A percentile compares a stretch with the other conserved stretches of the same genome.
phyloP scores from a whole-genome alignment of 2,797 vertebrate genomes.

The Silurus aristotelis region DNA sequence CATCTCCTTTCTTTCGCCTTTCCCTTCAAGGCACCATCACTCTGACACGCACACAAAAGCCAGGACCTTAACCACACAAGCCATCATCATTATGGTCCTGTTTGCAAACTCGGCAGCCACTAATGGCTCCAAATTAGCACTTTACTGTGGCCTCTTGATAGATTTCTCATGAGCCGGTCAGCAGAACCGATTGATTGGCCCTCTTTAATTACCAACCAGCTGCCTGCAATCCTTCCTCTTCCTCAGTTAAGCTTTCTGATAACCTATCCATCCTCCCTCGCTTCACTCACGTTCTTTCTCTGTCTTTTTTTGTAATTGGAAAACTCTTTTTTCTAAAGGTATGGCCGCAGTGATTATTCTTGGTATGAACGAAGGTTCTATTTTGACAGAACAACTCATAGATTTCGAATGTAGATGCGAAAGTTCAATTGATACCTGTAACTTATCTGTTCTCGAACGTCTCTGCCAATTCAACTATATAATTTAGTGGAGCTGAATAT shows the following conservation, averaged over 20 bases:
- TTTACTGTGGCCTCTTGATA: slow-evolving; percentile 76
- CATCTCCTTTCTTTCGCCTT: slow-evolving; percentile 29
- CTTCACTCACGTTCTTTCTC: slow-evolving; percentile 26
- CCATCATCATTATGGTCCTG: slow-evolving; percentile 80
- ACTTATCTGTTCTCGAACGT: slow-evolving; percentile 2
- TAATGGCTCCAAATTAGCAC: slow-evolving; percentile 84
- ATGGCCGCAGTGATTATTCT: neutral
- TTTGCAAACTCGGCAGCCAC: slow-evolving; percentile 82
- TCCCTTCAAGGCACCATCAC: slow-evolving; percentile 50
- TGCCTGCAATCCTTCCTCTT: slow-evolving; percentile 61
- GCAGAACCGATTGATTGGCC: slow-evolving; percentile 77
- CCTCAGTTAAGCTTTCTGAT: slow-evolving; percentile 45
- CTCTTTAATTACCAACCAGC: slow-evolving; percentile 79
- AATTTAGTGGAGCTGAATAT: slow-evolving; percentile 28
- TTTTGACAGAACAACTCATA: neutral
- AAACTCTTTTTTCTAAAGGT: slow-evolving; percentile 10
- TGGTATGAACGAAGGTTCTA: neutral
- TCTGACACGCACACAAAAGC: slow-evolving; percentile 71
- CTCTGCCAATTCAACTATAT: slow-evolving; percentile 28
- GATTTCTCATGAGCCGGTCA: slow-evolving; percentile 78
- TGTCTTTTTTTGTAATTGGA: neutral
- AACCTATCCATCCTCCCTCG: neutral
- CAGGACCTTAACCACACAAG: slow-evolving; percentile 74
- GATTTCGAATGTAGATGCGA: neutral
- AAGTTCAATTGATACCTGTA: slow-evolving; percentile 22